Conservation (phyloP, 1,140 invertebrate species). For the Drosophila bipectinata region DNA sequence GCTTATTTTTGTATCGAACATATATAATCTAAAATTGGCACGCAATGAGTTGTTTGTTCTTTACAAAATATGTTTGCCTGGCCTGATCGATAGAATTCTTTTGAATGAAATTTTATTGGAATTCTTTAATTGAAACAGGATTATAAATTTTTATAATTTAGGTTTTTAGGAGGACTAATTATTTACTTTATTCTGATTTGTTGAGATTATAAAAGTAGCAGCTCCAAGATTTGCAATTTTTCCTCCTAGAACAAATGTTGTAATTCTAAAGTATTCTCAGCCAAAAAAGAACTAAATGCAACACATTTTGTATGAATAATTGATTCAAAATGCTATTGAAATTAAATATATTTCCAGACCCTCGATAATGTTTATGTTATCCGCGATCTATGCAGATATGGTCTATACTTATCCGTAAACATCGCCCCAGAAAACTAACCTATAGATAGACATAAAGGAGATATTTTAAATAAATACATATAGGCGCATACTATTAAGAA, state of each 20-base stretch:
- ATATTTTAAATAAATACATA: slow-evolving; percentile 43
- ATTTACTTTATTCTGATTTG: too few species aligned
- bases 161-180: too few species aligned
- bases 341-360: slow-evolving; percentile 30
- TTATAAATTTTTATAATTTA: background rate
- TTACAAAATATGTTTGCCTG: slow-evolving; percentile 67
- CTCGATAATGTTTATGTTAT: slow-evolving; percentile 34
- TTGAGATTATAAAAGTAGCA: too few species aligned
- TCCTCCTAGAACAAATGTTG: too few species aligned
- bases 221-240: too few species aligned
- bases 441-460: slow-evolving; percentile 43
- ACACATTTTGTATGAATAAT: background rate
- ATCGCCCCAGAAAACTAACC: slow-evolving; percentile 44
- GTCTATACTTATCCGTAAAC: slow-evolving; percentile 39
- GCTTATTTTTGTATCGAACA: slow-evolving; percentile 64
- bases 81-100: slow-evolving; percentile 9
- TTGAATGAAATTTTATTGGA: slow-evolving; percentile 19
- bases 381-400: slow-evolving; percentile 34
- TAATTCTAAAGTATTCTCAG: too few species aligned
- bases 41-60: slow-evolving; percentile 54
- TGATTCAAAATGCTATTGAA: background rate
- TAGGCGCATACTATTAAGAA: slow-evolving; percentile 22
- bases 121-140: background rate
- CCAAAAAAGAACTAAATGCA: too few species aligned
- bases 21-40: slow-evolving; percentile 69